Evolutionary conservation across 1,140 invertebrate species (phyloP), one percentile per base, ranked within the genome.

Genomic region (Drosophila serrata): DNA sequence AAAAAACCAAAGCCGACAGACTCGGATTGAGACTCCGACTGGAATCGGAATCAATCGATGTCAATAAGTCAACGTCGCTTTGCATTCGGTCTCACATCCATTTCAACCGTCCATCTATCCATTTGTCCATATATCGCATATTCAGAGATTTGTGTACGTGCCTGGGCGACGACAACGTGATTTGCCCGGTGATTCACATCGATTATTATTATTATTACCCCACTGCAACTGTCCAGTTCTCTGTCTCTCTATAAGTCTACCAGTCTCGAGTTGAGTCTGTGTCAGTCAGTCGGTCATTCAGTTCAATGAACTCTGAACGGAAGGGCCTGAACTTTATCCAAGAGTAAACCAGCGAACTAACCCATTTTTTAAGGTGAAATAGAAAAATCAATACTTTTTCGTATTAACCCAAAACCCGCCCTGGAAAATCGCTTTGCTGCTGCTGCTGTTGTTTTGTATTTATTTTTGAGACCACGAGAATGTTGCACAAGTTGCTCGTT

Each of bases 111-210:
- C 42, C n/a, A 63, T 67, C 33, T 27, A 42, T 40, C 43, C 39
- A 49, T 56, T 17, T 58, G 72, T 49, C 48, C 68, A 55, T 75
- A 56, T 64, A 56, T 57, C 43, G 39, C 51, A 56, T 75, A 56
- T 65, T 75, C 51, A 43, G 49, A 57, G 62, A 82, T 82, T 74
- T 76, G 65, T 58, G 60, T 75, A 87, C 82, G 79, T 87, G 82
- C 43, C 72, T 75, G 42, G 72, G 46, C 73, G 75, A 60, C 61
- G 61, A 63, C 55, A 67, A 79, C 70, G 60, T 72, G 69, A 82
- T 82, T 86, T 87, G 67, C 72, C 48, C 55, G 53, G 35, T 88
- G 82, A 86, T 75, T 86, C 82, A 86, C 69, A 33, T 46, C 33
- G 61, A 48, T 57, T 60, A 74, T 79, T 59, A 43, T 62, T 53